phyloP scores from a whole-genome alignment of 2,797 vertebrate species.

The Erethizon dorsatum region DNA sequence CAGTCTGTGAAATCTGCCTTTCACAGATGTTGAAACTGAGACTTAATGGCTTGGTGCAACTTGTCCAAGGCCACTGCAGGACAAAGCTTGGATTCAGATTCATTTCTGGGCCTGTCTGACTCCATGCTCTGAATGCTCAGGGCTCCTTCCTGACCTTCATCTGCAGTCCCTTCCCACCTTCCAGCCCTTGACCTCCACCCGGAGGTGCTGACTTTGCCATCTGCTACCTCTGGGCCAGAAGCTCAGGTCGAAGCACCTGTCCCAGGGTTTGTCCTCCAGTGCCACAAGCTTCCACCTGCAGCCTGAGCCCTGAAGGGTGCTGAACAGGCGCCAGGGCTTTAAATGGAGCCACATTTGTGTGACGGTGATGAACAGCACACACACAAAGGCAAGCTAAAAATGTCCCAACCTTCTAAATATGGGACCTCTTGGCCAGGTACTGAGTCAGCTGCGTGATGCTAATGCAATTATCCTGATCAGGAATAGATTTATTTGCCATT shows the following conservation, averaged over 20 bases:
- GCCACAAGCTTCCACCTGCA: not conserved
- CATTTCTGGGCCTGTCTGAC: too few relatives aligned
- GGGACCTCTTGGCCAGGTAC: slow-evolving; percentile 50
- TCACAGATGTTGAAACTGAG: not conserved
- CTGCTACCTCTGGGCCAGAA: not conserved
- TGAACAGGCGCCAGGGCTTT: not conserved
- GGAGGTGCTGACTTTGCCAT: not conserved
- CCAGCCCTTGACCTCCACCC: fast-evolving
- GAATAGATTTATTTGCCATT: slow-evolving; percentile 49
- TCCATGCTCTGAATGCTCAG: not conserved
- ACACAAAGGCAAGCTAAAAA: slow-evolving; percentile 63
- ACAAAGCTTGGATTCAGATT: not conserved
- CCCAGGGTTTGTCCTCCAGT: not conserved
- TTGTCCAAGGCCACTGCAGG: not conserved
- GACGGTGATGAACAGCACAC: not conserved
- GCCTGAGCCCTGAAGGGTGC: not conserved
- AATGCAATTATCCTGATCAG: slow-evolving; percentile 42
- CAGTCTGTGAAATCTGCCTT: not conserved
- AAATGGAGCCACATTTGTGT: not conserved
- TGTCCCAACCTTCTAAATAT: slow-evolving; percentile 62
- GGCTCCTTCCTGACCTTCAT: not conserved
- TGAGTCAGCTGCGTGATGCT: slow-evolving; percentile 12
- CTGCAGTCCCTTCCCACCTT: not conserved
- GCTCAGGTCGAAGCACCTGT: not conserved
- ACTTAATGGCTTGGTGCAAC: not conserved